phyloP scores from a whole-genome alignment of 2,888 invertebrate genomes.

The Dioctria rufipes region DNA sequence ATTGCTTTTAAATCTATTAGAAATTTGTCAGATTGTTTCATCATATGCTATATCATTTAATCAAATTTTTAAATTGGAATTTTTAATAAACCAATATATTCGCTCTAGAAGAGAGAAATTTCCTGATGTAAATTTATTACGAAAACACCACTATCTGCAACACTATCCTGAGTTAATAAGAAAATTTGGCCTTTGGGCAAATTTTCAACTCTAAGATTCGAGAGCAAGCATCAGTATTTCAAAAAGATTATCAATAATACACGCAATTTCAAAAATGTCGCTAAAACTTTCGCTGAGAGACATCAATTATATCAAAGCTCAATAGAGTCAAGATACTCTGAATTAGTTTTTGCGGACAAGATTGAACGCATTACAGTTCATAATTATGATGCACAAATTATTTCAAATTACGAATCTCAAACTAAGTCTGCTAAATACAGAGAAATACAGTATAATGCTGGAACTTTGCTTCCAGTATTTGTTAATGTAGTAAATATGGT shows the following conservation, averaged over 20 bases:
- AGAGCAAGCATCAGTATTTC: constrained; percentile 4
- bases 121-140: background rate
- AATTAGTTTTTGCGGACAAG: no score
- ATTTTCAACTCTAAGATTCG: constrained; percentile 5
- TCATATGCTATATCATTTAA: background rate
- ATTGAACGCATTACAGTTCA: no score
- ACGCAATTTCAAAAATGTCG: background rate
- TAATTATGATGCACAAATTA: no score
- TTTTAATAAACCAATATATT: background rate
- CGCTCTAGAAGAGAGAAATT: background rate
- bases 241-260: background rate
- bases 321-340: background rate
- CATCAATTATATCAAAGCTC: constrained; percentile 2
- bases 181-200: background rate
- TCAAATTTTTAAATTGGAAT: background rate
- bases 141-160: background rate
- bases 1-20: background rate
- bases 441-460: background rate
- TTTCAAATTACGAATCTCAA: no score
- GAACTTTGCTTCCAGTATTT: background rate
- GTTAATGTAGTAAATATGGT: background rate
- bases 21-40: background rate
- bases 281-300: background rate
- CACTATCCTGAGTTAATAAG: background rate
- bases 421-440: no score